Conservation (phyloP, 2,797 vertebrate genomes). For the Acropternis orthonyx region DNA sequence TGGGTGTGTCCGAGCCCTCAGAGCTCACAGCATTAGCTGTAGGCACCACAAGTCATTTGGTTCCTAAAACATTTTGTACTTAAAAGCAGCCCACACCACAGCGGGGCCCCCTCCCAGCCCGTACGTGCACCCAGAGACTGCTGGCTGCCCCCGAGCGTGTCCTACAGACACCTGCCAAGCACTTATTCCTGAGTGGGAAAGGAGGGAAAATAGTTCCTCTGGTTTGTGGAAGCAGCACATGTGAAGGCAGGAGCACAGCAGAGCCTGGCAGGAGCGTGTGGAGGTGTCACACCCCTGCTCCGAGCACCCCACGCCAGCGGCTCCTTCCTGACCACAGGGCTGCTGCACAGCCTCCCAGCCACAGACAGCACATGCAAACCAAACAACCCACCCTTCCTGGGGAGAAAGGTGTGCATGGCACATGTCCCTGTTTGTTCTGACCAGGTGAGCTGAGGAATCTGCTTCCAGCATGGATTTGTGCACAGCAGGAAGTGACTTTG, state of each 20-base stretch:
- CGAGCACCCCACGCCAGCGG: conserved; percentile 16
- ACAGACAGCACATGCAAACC: not conserved
- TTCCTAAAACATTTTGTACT: conserved; percentile 9
- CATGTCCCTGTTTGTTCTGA: not conserved
- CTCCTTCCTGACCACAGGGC: conserved; percentile 16
- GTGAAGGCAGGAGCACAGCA: conserved; percentile 14
- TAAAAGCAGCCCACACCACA: not conserved
- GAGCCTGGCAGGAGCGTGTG: not conserved
- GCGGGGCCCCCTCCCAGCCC: not conserved
- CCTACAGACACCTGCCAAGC: not conserved
- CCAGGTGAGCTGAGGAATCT: not conserved
- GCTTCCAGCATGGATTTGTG: not conserved
- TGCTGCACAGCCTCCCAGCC: conserved; percentile 19
- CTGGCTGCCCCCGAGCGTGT: not conserved
- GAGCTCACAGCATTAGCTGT: conserved; percentile 1
- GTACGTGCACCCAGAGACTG: fast-evolving
- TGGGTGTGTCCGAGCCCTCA: conserved; percentile 48
- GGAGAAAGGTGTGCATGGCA: not conserved
- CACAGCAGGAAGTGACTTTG: not conserved
- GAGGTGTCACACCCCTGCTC: not conserved
- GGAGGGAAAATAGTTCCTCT: not conserved
- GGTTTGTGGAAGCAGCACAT: not conserved
- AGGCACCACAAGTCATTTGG: conserved; percentile 30
- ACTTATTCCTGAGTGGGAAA: not conserved
- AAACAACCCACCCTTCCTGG: not conserved